Base-by-base conservation (phyloP, 2,113 vertebrate genomes). In the Elanus axillaris region DNA sequence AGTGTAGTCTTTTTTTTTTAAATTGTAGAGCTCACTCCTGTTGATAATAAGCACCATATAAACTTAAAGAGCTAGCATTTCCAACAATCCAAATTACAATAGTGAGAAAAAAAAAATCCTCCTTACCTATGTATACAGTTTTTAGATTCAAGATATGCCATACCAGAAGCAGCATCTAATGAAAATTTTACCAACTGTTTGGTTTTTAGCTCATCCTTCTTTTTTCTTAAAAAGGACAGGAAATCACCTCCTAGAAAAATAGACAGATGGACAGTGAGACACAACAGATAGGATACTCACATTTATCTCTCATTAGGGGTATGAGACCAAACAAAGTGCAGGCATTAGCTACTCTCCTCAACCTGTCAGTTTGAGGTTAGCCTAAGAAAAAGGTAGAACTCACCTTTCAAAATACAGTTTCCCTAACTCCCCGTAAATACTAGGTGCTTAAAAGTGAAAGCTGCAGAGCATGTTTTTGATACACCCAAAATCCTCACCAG, bases 111-210 rank as follows among this genome's bases (percentile, higher is more conserved):
- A 88, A 71, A 72, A 36, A 31, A 11, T 50, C 64, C 86, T 97
- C 50, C 98, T 97, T 98, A 99, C 99, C 99, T 99, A 98, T 99
- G 99, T 96, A 99, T 99, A 77, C 99, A 99, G 97, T 99, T 99
- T 97, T 99, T 99, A 58, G 98, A 98, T 97, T 99, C 99, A 1
- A 99, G 98, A 97, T 99, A 99, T 0, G 99, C 98, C 99, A 99
- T 99, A 55, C 99, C 99, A 21, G 98, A 98, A 60, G 99, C 99
- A 92, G 98, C 99, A 85, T 99, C 99, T 79, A 99, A 98, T 25
- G 99, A 98, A 97, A 99, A 99, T 63, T 99, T 99, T 68, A 99
- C 97, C 63, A 99, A 96, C 91, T 99, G 99, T 94, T 99, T 99
- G 7, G 97, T 98, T 98, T 99, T 99, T 69, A 99, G 86, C 62